Percentiles rank a stretch among this genome's conserved stretches.
These are phyloP conservation scores for Nothoprocta perdicaria DNA, from an alignment of 2,113 vertebrate genomes.

Conservation along the genomic window DNA sequence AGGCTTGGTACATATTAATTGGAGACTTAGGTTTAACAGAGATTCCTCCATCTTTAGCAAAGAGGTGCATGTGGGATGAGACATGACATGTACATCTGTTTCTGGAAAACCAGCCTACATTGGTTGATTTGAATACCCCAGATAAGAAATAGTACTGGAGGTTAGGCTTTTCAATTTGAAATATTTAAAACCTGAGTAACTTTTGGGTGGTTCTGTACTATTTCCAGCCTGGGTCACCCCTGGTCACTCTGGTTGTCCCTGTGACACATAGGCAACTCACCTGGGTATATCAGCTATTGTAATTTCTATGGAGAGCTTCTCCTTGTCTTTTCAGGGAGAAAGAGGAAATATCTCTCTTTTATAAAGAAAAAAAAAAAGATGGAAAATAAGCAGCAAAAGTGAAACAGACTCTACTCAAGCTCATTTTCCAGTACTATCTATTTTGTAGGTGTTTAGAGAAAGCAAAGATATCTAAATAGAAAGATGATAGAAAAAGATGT, in stretches of 20 bases:
- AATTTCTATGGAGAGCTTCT: neutral
- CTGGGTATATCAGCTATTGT: neutral
- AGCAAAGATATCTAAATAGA: neutral
- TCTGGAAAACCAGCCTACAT: neutral
- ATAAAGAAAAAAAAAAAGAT: neutral
- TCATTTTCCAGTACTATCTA: neutral
- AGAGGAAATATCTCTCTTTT: neutral
- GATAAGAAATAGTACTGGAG: neutral
- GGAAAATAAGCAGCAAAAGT: neutral
- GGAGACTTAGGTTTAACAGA: conserved; percentile 16
- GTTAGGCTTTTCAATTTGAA: neutral
- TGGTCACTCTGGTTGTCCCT: neutral
- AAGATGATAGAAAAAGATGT: neutral
- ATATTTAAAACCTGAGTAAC: neutral
- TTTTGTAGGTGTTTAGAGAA: neutral
- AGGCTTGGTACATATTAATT: neutral
- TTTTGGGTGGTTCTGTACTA: neutral
- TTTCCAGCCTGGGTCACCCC: too few species aligned
- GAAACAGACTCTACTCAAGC: neutral
- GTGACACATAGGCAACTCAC: neutral
- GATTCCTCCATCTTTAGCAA: neutral
- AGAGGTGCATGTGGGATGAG: conserved; percentile 18
- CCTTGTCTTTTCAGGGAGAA: neutral
- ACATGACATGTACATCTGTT: neutral
- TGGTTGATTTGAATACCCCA: neutral